Evolutionary conservation across 2,888 invertebrate genomes (phyloP).

Genomic region (Tetrapedia diversipes): DNA sequence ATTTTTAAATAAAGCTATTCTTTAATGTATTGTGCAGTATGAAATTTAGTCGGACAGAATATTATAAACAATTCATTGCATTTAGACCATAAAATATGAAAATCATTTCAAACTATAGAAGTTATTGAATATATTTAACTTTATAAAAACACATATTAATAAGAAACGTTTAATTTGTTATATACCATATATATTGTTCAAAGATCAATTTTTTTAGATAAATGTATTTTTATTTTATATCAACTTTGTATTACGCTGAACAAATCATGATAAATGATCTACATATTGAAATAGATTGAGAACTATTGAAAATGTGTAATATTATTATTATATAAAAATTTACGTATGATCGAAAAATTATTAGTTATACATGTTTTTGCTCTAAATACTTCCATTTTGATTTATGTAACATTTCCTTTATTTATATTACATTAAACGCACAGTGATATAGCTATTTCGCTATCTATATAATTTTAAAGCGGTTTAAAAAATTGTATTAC

Average conservation of each 20-base stretch:
- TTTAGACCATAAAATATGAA: constrained; percentile 15
- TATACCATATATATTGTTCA: constrained; percentile 4
- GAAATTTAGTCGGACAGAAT: constrained; percentile 1
- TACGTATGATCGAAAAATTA: constrained; percentile 3
- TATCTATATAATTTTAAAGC: constrained; percentile 37
- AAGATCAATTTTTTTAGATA: constrained; percentile 13
- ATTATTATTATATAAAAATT: constrained; percentile 23
- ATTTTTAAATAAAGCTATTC: constrained; percentile 25
- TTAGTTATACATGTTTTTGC: neutral
- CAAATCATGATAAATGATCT: constrained; percentile 11
- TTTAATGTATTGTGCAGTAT: constrained; percentile 21
- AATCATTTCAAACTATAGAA: constrained; percentile 17
- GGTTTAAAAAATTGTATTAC: constrained; percentile 46
- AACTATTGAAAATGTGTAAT: constrained; percentile 6
- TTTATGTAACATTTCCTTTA: constrained; percentile 22
- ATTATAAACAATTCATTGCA: neutral
- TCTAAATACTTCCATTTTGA: constrained; percentile 15
- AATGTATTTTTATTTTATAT: constrained; percentile 3
- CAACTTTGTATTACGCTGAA: constrained; percentile 16
- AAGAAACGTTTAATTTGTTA: neutral
- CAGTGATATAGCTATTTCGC: constrained; percentile 24
- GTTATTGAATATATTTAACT: constrained; percentile 12
- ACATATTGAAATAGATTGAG: constrained; percentile 27
- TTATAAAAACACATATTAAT: constrained; percentile 1
- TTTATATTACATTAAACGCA: constrained; percentile 27